Evolutionary conservation across 2,888 invertebrate genomes (phyloP).

Genomic region (Endotricha flammealis): DNA sequence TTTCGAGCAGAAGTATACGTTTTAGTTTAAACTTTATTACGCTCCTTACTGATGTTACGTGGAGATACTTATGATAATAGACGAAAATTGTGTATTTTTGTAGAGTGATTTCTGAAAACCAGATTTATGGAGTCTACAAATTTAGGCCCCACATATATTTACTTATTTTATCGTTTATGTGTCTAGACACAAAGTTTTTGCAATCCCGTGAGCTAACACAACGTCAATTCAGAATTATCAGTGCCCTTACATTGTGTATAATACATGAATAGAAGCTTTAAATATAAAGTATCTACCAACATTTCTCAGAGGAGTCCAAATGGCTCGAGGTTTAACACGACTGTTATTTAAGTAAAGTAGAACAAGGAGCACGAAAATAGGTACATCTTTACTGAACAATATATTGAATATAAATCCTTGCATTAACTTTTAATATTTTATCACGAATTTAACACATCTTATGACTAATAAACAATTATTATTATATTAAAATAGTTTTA

Average conservation of each 20-base stretch:
- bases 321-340: conserved; percentile 18
- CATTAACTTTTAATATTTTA: conserved; percentile 54
- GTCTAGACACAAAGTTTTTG: conserved; percentile 20
- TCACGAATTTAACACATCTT: conserved; percentile 68
- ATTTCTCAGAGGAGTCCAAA: conserved; percentile 9
- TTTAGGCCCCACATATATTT: conserved; percentile 22
- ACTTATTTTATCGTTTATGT: conserved; percentile 14
- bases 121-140: conserved; percentile 10
- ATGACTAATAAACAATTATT: conserved; percentile 58
- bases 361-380: conserved; percentile 36
- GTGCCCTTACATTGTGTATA: conserved; percentile 23
- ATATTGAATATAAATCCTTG: conserved; percentile 43
- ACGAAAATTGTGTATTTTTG: too few relatives aligned
- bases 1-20: too few relatives aligned
- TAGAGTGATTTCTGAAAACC: too few relatives aligned
- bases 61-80: too few relatives aligned
- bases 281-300: conserved; percentile 14
- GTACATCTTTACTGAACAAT: conserved; percentile 38
- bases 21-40: too few relatives aligned
- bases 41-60: too few relatives aligned
- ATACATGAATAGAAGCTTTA: conserved; percentile 20
- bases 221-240: conserved; percentile 14
- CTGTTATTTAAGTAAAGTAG: conserved; percentile 22
- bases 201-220: conserved; percentile 20
- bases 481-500: conserved; percentile 62